Conservation (phyloP, 1,140 invertebrate species). For the Papilio polyxenes region DNA sequence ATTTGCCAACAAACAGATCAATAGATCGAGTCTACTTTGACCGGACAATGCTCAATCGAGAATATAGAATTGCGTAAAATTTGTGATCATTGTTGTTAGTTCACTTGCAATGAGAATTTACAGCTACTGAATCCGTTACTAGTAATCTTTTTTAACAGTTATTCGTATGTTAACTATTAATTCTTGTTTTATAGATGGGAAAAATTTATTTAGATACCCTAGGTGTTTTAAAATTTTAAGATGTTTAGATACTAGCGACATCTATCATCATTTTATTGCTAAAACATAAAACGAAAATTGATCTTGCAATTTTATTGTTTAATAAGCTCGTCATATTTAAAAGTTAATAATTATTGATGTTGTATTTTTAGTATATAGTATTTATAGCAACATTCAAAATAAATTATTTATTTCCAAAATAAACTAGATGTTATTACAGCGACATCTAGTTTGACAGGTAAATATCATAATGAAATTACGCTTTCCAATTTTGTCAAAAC, state of each 20-base stretch:
- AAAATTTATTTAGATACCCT: background rate
- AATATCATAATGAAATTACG: background rate
- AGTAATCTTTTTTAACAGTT: background rate
- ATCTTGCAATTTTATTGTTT: background rate
- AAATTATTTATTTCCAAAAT: background rate
- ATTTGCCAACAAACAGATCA: constrained; percentile 26
- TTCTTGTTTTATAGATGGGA: background rate
- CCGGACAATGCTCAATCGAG: constrained; percentile 10
- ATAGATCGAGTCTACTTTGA: background rate
- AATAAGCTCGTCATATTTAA: background rate
- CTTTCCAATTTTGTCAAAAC: background rate
- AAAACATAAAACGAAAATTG: background rate
- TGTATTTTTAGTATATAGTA: background rate
- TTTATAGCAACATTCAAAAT: background rate
- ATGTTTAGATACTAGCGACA: constrained; percentile 25
- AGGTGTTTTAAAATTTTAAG: background rate
- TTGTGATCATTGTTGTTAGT: background rate
- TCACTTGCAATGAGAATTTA: background rate
- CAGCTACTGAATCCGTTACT: background rate
- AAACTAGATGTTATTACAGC: background rate
- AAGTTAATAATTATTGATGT: background rate
- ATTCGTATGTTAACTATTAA: background rate
- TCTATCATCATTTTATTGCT: background rate
- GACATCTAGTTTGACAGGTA: background rate
- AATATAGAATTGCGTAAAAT: constrained; percentile 15